Base-by-base conservation (phyloP, 2,888 invertebrate genomes). In the Drosophila quasianomalipes region DNA sequence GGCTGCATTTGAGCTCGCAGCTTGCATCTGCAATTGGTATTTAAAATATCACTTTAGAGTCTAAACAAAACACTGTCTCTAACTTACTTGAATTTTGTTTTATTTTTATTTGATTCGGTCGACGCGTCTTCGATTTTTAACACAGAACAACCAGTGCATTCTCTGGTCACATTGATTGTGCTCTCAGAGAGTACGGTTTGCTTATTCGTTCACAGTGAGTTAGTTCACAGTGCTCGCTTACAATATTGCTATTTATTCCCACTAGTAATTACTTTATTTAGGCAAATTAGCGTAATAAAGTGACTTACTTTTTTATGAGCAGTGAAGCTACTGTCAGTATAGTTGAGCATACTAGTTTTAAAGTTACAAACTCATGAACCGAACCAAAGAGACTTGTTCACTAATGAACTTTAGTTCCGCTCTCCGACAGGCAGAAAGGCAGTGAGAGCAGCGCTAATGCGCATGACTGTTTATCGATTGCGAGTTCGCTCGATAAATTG, bases 401-500 rank as follows among this genome's bases (percentile, higher is more conserved):
- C 41, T 10, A 68, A 49, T 41, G 3, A 75, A 41, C 22, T 22
- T n/a, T 28, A 22, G 30, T 14, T 65, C 57, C 53, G 28, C 1
- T 57, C 37, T 19, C 22, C 16, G 5, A 39, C 10, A 16, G 22
- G 2, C 33, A 35, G 22, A 26, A 4, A 31, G 16, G 2, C 22
- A 35, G 33, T 16, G 9, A 31, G n/a, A 47, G 52, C 51, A 4
- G 26, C 37, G 16, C 26, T 26, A 44, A 6, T 14, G 82, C 79
- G 79, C 82, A 79, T 62, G 79, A 12, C 37, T 39, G 49, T 4
- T 44, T 73, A 79, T 79, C 79, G 79, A 74, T 82, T 52, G 19
- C n/a, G 2, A 1, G 12, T 12, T 0, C 6, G 4, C n/a, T 52
- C 79, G 79, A 82, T 82, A 79, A 33, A 28, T 33, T 19, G n/a